A percentile compares a stretch with the other conserved stretches of the same genome.
Conservation (phyloP, 2,797 vertebrate genomes). For the Pachyuromys duprasi region DNA sequence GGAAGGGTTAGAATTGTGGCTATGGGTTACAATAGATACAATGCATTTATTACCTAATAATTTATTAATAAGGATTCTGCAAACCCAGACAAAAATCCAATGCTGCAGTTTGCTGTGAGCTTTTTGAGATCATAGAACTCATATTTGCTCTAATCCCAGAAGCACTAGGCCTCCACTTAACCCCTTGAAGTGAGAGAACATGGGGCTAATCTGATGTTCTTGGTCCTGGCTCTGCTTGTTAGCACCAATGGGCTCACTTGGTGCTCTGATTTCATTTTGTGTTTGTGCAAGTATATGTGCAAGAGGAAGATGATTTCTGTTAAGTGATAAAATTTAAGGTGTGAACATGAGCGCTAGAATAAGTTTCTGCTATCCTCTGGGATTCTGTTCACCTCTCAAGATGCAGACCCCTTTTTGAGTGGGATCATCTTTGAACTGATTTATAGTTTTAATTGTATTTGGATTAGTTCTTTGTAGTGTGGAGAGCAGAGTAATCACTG, state of each 20-base stretch:
- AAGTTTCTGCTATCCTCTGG: not conserved
- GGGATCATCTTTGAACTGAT: not conserved
- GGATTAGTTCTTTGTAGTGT: slow-evolving; percentile 33
- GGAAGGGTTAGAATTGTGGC: not conserved
- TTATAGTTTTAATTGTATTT: slow-evolving; percentile 53
- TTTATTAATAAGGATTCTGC: slow-evolving; percentile 32
- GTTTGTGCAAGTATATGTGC: not conserved
- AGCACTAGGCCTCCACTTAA: not conserved
- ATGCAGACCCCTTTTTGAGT: not conserved
- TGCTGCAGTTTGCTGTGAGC: not conserved
- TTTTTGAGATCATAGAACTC: not conserved
- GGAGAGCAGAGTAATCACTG: slow-evolving; percentile 64
- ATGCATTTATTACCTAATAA: not conserved
- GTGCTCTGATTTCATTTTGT: not conserved
- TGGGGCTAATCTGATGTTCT: not conserved
- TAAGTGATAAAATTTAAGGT: not conserved
- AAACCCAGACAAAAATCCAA: not conserved
- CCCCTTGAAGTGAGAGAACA: not conserved
- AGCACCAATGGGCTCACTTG: not conserved
- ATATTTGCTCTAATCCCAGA: not conserved
- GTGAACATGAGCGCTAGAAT: not conserved
- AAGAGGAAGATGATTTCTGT: not conserved
- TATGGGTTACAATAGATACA: not conserved
- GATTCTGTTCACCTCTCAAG: not conserved
- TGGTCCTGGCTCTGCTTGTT: not conserved